These are phyloP conservation scores for Deilephila porcellus DNA, from an alignment of 2,888 invertebrate species.

Conservation along the genomic window DNA sequence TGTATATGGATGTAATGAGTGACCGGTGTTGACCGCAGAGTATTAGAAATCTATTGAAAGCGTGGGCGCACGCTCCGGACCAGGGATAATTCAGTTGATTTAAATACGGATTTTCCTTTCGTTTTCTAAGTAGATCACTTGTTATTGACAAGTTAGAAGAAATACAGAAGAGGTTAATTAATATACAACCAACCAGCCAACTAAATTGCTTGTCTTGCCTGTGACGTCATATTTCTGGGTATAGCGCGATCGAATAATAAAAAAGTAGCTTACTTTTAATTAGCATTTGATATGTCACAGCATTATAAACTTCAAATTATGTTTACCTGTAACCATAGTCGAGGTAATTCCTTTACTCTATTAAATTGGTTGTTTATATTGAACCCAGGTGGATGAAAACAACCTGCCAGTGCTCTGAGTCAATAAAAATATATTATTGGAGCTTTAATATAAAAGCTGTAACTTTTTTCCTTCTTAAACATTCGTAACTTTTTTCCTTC, in stretches of 20 bases:
- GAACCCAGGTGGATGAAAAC: too few species aligned
- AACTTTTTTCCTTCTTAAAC: too few species aligned
- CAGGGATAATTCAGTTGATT: neutral
- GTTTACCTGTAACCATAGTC: too few species aligned
- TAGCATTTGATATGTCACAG: too few species aligned
- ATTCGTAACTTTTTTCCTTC: too few species aligned
- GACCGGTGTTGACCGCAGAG: constrained; percentile 30
- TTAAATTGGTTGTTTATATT: too few species aligned
- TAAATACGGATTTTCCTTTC: constrained; percentile 20
- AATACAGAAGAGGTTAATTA: constrained; percentile 7
- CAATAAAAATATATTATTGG: too few species aligned
- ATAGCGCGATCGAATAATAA: neutral
- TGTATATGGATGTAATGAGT: neutral
- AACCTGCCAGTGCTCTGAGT: too few species aligned
- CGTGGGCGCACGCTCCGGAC: neutral
- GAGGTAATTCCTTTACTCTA: too few species aligned
- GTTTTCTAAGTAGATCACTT: constrained; percentile 16
- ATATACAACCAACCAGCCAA: neutral
- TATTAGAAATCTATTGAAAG: constrained; percentile 21
- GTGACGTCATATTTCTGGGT: neutral
- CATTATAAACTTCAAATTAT: too few species aligned
- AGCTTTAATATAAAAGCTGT: too few species aligned
- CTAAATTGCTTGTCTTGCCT: neutral
- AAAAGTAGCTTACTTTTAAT: too few species aligned
- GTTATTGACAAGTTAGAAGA: constrained; percentile 9